phyloP scores from a whole-genome alignment of 1,140 invertebrate species.

The Drusus annulatus region DNA sequence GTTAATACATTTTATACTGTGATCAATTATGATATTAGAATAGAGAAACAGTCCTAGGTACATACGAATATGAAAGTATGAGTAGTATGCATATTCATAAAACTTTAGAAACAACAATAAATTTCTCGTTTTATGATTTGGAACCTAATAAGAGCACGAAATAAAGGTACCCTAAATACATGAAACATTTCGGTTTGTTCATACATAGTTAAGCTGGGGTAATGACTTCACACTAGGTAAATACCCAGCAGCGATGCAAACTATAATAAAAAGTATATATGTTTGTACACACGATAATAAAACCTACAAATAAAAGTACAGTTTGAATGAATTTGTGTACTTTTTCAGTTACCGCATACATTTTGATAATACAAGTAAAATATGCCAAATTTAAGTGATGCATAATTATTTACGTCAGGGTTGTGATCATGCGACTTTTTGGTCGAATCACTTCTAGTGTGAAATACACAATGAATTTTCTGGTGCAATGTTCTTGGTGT shows the following conservation, averaged over 20 bases:
- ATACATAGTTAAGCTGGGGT: not conserved
- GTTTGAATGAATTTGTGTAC: not conserved
- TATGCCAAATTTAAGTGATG: not conserved
- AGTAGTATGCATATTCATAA: too few relatives aligned
- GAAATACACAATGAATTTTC: not conserved
- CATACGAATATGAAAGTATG: too few relatives aligned
- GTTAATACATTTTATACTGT: too few relatives aligned
- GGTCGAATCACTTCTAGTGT: not conserved
- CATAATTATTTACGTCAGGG: conserved; percentile 1
- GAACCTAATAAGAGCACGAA: not conserved
- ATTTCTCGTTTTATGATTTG: not conserved
- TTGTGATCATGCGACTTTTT: not conserved
- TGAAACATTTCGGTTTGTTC: too few relatives aligned
- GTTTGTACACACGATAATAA: too few relatives aligned
- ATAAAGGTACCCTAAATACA: too few relatives aligned
- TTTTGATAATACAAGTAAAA: not conserved
- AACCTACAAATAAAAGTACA: not conserved
- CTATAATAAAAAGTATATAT: not conserved
- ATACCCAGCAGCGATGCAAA: not conserved
- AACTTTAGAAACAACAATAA: too few relatives aligned
- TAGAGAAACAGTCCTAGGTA: too few relatives aligned
- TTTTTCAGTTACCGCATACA: not conserved
- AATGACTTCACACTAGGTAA: conserved; percentile 2
- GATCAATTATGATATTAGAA: too few relatives aligned
- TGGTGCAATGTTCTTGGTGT: not conserved